Evolutionary conservation across 2,113 vertebrate species (phyloP).

Genomic region (Nicator chloris): DNA sequence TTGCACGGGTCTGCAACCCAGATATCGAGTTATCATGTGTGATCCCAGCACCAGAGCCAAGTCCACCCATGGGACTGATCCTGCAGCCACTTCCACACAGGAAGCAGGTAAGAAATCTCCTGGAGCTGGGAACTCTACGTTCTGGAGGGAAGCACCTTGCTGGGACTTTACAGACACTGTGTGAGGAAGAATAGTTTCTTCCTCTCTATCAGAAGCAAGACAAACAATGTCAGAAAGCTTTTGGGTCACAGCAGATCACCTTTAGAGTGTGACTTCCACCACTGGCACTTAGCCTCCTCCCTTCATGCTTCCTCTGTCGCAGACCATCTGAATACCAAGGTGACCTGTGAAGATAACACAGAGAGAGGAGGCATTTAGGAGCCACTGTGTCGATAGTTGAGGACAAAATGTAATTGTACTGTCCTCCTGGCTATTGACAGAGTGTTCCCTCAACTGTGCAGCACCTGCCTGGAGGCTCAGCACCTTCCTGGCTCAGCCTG

Average conservation of each 20-base stretch:
- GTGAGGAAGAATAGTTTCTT: conserved; percentile 41
- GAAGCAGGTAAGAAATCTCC: conserved; percentile 22
- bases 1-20: neutral
- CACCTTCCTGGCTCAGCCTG: neutral
- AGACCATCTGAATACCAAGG: conserved; percentile 62
- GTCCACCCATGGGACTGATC: neutral
- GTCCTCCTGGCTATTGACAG: conserved; percentile 66
- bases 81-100: neutral
- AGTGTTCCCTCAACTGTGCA: conserved; percentile 50
- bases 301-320: conserved; percentile 62
- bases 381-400: conserved; percentile 68
- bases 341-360: conserved; percentile 71
- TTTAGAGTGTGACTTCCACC: conserved; percentile 54
- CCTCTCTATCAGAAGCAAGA: conserved; percentile 24
- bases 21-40: neutral
- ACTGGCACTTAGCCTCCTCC: conserved; percentile 67
- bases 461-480: neutral
- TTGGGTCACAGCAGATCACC: conserved; percentile 62
- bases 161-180: neutral
- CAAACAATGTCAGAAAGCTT: conserved; percentile 51
- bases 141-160: neutral
- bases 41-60: neutral
- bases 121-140: neutral
- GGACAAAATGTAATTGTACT: conserved; percentile 35
- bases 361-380: conserved; percentile 68